Evolutionary conservation across 2,888 invertebrate species (phyloP), one percentile per base, ranked within the genome.

Genomic region (Gryllus longicercus): DNA sequence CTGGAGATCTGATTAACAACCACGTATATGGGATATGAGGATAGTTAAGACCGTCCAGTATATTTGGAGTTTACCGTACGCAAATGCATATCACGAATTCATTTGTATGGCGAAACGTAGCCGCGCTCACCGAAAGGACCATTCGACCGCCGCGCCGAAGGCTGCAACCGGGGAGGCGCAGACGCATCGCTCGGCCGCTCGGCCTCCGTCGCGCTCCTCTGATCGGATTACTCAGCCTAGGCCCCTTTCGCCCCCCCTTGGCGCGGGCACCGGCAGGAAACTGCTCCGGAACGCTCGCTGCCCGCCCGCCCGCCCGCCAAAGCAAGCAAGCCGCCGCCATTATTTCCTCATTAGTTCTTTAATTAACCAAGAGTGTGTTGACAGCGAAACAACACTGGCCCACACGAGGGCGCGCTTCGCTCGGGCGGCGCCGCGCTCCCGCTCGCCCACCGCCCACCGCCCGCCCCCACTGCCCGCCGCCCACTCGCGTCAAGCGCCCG

Each of bases 301-400:
- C 38, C 38, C 38, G 38, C 38, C 38, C 25, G 25, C 2, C 25
- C 38, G 38, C 38, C 63, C 63, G n/a, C 63, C 63, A 63, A 63
- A 63, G 63, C 63, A 63, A 63, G 38, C 38, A 38, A 8, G 38
- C 38, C 4, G 63, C 63, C 63, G 63, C 63, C 77, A 38, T 50
- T 38, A 49, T 50, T 77, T 77, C 77, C 77, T 77, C 77, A 77
- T 77, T 77, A 77, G 77, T 77, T 77, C 77, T 77, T 77, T 77
- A 77, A 77, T 77, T 77, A 77, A 77, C 38, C 77, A 49, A 50
- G 77, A 77, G 77, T 49, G 77, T 77, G 77, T 77, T 77, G 23
- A 49, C 77, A 23, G 77, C 18, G 77, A 23, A 77, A 77, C 77
- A 77, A 77, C 63, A 63, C 16, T 63, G n/a, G 63, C 63, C 63